phyloP scores from a whole-genome alignment of 2,797 vertebrate species.

The Muraenolepis orangiensis region DNA sequence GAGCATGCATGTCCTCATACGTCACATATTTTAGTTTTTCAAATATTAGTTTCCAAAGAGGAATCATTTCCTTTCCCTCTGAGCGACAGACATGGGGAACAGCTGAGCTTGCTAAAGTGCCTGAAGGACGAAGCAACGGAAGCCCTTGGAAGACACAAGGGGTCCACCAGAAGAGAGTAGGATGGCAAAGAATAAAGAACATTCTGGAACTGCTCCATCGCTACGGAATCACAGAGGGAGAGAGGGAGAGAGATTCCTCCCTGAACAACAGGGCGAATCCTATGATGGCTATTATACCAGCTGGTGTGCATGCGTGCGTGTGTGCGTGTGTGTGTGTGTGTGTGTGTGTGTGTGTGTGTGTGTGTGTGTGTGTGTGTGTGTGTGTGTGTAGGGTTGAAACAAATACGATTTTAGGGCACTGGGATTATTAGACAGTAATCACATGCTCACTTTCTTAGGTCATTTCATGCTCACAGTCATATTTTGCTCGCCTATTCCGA shows the following conservation, averaged over 20 bases:
- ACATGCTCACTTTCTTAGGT: background rate
- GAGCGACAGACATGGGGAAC: background rate
- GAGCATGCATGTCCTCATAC: background rate
- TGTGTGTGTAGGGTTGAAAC: background rate
- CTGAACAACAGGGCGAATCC: too few relatives aligned
- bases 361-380: too few relatives aligned
- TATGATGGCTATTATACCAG: too few relatives aligned
- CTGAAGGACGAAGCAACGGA: background rate
- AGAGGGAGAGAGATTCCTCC: too few relatives aligned
- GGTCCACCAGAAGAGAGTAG: background rate
- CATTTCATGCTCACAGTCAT: background rate
- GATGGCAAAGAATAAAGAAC: too few relatives aligned
- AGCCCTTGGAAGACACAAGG: background rate
- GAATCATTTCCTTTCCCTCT: background rate
- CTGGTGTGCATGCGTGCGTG: too few relatives aligned
- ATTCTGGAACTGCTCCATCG: too few relatives aligned
- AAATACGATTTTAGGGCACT: background rate
- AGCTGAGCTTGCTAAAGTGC: too few relatives aligned
- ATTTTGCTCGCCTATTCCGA: background rate
- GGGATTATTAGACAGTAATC: background rate
- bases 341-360: too few relatives aligned
- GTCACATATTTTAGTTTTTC: background rate
- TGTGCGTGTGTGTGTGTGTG: too few relatives aligned
- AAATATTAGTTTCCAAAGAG: background rate
- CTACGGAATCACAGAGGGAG: too few relatives aligned